phyloP scores from a whole-genome alignment of 2,888 invertebrate species.

The Zeuzera pyrina region DNA sequence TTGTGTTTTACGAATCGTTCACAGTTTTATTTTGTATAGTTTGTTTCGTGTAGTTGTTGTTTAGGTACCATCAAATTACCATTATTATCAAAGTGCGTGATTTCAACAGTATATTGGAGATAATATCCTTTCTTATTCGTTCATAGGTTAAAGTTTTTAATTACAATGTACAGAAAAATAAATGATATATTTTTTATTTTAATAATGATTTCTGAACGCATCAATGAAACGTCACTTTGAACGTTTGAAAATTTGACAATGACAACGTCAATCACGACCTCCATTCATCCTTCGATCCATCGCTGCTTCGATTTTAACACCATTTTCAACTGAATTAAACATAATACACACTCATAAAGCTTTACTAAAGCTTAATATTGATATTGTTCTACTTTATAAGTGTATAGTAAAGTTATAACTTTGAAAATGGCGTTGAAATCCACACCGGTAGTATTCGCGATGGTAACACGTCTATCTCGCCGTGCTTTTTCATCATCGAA shows the following conservation, averaged over 20 bases:
- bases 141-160: too few relatives aligned
- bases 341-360: slow-evolving; percentile 22
- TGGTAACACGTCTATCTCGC: slow-evolving; percentile 41
- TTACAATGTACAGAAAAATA: too few relatives aligned
- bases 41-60: too few relatives aligned
- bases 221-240: not conserved
- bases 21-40: too few relatives aligned
- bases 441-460: slow-evolving; percentile 47
- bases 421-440: slow-evolving; percentile 66
- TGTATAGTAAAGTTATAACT: slow-evolving; percentile 19
- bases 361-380: slow-evolving; percentile 24
- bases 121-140: too few relatives aligned
- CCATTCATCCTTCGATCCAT: slow-evolving; percentile 61
- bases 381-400: slow-evolving; percentile 22
- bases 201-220: too few relatives aligned
- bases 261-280: slow-evolving; percentile 49
- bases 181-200: too few relatives aligned
- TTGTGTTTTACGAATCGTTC: too few relatives aligned
- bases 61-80: too few relatives aligned
- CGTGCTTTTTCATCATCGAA: slow-evolving; percentile 57
- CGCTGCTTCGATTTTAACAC: slow-evolving; percentile 35
- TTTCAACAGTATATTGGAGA: too few relatives aligned
- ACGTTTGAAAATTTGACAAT: slow-evolving; percentile 4
- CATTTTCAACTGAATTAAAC: slow-evolving; percentile 35
- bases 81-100: too few relatives aligned